Conservation (phyloP, 1,140 invertebrate genomes). For the Ericerus pela region DNA sequence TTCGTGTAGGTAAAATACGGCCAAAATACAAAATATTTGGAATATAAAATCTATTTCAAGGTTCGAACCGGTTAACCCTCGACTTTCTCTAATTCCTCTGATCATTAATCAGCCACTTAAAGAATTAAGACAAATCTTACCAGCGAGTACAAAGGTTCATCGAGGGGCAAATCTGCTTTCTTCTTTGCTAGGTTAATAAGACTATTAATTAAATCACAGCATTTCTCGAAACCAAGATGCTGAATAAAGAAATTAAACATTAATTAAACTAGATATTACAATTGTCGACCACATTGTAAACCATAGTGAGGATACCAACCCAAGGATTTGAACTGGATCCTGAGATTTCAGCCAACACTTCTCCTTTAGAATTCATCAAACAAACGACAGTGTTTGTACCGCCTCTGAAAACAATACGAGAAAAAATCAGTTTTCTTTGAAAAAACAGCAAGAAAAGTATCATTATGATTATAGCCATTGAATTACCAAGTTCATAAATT, state of each 20-base stretch:
- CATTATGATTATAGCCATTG: background rate
- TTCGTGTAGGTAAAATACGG: too few species aligned
- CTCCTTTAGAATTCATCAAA: slow-evolving; percentile 53
- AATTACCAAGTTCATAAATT: background rate
- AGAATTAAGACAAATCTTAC: too few species aligned
- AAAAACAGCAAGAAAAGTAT: background rate
- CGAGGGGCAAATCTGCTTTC: slow-evolving; percentile 42
- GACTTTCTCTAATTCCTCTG: too few species aligned
- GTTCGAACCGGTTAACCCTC: too few species aligned
- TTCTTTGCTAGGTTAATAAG: slow-evolving; percentile 58
- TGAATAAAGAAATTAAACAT: too few species aligned
- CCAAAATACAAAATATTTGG: too few species aligned
- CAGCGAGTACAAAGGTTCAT: slow-evolving; percentile 47
- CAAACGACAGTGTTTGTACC: slow-evolving; percentile 64
- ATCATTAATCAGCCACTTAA: too few species aligned
- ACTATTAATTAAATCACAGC: slow-evolving; percentile 49
- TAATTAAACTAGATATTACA: slow-evolving; percentile 13
- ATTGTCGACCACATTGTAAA: background rate
- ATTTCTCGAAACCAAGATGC: slow-evolving; percentile 57
- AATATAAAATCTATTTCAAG: too few species aligned
- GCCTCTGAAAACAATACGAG: slow-evolving; percentile 44
- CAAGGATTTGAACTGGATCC: slow-evolving; percentile 71
- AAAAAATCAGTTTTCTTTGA: slow-evolving; percentile 8
- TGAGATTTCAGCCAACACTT: slow-evolving; percentile 43
- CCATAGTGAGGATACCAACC: slow-evolving; percentile 33